Conservation (phyloP, 1,140 invertebrate species). For the Penaeus japonicus region DNA sequence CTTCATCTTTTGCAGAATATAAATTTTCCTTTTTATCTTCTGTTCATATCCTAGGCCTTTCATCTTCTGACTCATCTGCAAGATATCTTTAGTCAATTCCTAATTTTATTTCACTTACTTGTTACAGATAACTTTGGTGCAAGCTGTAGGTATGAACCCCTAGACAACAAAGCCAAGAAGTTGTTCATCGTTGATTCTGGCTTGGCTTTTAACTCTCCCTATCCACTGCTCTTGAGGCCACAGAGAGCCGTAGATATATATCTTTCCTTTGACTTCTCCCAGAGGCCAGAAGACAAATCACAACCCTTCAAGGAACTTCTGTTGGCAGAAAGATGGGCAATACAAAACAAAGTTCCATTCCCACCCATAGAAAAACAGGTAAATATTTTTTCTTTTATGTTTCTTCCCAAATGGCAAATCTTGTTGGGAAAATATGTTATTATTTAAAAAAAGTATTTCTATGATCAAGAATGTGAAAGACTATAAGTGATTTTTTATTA, state of each 20-base stretch:
- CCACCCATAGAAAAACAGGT: conserved; percentile 65
- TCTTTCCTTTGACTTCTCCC: conserved; percentile 68
- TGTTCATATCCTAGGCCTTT: too few relatives aligned
- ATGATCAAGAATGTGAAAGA: background rate
- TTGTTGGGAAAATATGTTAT: too few relatives aligned
- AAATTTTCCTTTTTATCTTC: too few relatives aligned
- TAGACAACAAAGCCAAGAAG: conserved; percentile 65
- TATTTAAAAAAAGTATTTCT: too few relatives aligned
- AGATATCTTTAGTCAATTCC: conserved; percentile 1
- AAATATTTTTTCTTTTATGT: conserved; percentile 32
- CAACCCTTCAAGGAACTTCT: conserved; percentile 68
- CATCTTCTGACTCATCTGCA: background rate
- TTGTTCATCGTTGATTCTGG: conserved; percentile 68
- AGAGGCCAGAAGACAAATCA: conserved; percentile 63
- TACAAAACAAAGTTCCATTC: conserved; percentile 65
- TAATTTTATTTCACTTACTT: conserved; percentile 33
- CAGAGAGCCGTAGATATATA: conserved; percentile 66
- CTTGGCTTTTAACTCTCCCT: conserved; percentile 68
- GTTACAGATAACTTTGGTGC: conserved; percentile 50
- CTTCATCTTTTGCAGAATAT: too few relatives aligned
- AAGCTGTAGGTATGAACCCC: conserved; percentile 49
- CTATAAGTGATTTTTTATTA: too few relatives aligned
- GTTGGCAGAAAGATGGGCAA: conserved; percentile 67
- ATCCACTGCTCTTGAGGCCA: conserved; percentile 66
- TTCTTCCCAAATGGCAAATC: background rate